phyloP scores from a whole-genome alignment of 2,113 vertebrate genomes.

The Eolophus roseicapilla region DNA sequence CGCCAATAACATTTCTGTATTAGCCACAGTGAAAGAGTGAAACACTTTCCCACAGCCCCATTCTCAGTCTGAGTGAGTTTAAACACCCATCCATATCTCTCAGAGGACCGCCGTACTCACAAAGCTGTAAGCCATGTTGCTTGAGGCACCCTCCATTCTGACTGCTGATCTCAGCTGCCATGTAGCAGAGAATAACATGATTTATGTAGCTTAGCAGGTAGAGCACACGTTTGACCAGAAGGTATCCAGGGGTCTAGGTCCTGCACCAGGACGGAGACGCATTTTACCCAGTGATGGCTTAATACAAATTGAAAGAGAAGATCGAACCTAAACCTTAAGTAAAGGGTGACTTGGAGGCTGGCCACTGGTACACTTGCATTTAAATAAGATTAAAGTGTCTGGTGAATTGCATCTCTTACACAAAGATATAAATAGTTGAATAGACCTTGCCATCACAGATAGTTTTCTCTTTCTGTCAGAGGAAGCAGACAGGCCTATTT shows the following conservation, averaged over 20 bases:
- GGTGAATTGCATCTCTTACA: not conserved
- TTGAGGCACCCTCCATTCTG: not conserved
- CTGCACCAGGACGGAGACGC: not conserved
- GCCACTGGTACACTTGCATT: not conserved
- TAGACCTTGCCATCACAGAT: not conserved
- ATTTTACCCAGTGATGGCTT: not conserved
- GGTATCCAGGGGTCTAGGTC: not conserved
- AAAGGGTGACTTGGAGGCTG: not conserved
- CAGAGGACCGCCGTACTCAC: not conserved
- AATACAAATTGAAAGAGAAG: not conserved
- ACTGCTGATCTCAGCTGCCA: not conserved
- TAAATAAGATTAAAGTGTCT: not conserved
- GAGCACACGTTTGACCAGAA: accelerated
- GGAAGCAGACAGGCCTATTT: not conserved
- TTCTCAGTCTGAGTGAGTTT: not conserved
- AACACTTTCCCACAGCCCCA: not conserved
- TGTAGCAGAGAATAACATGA: not conserved
- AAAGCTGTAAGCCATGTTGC: not conserved
- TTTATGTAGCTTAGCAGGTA: not conserved
- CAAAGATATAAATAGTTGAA: not conserved
- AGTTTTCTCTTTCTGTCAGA: not conserved
- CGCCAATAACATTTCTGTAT: not conserved
- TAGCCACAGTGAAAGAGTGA: not conserved
- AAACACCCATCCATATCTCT: not conserved
- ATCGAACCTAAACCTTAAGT: not conserved